phyloP scores from a whole-genome alignment of 2,888 invertebrate genomes.

The Drosophila limbata region DNA sequence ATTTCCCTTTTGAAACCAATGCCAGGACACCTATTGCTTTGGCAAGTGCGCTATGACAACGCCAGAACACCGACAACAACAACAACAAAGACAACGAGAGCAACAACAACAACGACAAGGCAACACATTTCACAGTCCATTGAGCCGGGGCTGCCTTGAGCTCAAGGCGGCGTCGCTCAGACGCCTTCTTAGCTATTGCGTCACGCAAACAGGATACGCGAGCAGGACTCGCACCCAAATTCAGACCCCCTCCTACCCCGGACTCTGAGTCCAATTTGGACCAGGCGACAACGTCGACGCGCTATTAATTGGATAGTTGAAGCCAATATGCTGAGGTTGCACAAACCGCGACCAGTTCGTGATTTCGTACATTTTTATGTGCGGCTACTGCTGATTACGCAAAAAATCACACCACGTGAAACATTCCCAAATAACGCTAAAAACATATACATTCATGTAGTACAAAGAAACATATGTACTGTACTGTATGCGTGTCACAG shows the following conservation, averaged over 20 bases:
- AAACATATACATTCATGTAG: constrained; percentile 12
- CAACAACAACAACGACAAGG: constrained; percentile 35
- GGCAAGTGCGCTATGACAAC: constrained; percentile 63
- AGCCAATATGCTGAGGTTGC: constrained; percentile 65
- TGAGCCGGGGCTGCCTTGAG: constrained; percentile 57
- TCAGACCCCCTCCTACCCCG: not conserved
- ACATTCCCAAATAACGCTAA: constrained; percentile 9
- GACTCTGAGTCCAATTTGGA: constrained; percentile 16
- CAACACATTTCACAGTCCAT: constrained; percentile 80
- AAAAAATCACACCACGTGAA: constrained; percentile 51
- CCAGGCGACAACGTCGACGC: constrained; percentile 28
- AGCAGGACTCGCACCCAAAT: constrained; percentile 22
- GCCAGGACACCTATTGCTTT: constrained; percentile 81
- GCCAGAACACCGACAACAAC: constrained; percentile 47
- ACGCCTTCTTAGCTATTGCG: constrained; percentile 67
- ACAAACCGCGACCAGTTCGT: constrained; percentile 45
- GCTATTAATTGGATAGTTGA: constrained; percentile 65
- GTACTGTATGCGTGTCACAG: not conserved
- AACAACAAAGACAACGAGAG: constrained; percentile 31
- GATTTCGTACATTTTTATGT: constrained; percentile 44
- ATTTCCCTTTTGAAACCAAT: constrained; percentile 81
- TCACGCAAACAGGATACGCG: constrained; percentile 64
- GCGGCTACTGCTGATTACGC: constrained; percentile 68
- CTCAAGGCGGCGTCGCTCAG: constrained; percentile 63
- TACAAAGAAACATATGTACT: not conserved